Conservation (phyloP, 2,113 vertebrate genomes). For the Thunnus maccoyii region DNA sequence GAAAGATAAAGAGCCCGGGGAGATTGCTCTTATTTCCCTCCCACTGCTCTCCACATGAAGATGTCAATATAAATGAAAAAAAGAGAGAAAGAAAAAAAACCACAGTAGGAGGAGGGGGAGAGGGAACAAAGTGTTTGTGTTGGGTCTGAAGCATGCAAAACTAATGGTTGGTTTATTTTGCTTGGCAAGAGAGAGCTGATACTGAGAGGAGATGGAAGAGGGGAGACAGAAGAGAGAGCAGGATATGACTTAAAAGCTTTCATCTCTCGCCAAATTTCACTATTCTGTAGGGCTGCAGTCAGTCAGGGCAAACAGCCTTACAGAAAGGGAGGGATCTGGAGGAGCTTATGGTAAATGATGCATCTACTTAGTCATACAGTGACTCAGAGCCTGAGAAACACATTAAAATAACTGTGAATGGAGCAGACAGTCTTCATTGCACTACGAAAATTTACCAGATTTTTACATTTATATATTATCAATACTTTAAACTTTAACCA, state of each 20-base stretch:
- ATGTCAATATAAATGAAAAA: conserved; percentile 56
- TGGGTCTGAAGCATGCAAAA: conserved; percentile 52
- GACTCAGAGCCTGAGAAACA: conserved; percentile 31
- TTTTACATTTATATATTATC: neutral
- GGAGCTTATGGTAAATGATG: conserved; percentile 60
- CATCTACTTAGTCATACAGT: conserved; percentile 31
- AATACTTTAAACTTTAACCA: too few relatives aligned
- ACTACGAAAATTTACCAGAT: neutral
- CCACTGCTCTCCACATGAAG: conserved; percentile 51
- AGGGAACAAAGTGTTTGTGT: conserved; percentile 61
- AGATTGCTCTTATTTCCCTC: conserved; percentile 43
- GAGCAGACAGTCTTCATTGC: neutral
- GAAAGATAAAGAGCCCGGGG: conserved; percentile 27
- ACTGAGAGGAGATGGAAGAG: conserved; percentile 36
- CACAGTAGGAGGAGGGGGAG: conserved; percentile 3
- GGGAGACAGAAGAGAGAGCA: conserved; percentile 28
- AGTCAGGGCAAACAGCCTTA: neutral
- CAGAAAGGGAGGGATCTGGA: neutral
- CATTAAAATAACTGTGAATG: conserved; percentile 9
- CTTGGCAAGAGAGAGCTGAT: conserved; percentile 64
- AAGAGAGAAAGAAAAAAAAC: neutral
- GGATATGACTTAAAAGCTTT: conserved; percentile 57
- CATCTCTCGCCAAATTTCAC: conserved; percentile 59
- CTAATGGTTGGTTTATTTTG: conserved; percentile 68
- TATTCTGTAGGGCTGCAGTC: conserved; percentile 31